Evolutionary conservation across 1,140 invertebrate species (phyloP), one percentile per base, ranked within the genome.

Genomic region (Leptopilina boulardi): DNA sequence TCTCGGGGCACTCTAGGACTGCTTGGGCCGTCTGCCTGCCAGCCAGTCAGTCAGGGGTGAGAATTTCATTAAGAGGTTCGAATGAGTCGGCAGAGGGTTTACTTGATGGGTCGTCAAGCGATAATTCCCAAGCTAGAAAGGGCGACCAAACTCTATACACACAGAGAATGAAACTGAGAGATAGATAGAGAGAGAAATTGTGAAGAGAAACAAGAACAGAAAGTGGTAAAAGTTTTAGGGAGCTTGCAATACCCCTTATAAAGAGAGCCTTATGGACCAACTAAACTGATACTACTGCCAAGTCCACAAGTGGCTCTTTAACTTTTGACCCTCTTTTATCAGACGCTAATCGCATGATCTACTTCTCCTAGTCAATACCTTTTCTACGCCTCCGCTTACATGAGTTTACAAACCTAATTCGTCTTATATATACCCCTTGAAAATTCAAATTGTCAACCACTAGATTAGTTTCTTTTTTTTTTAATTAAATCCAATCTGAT

Each of bases 21-120:
- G 80, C 80, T 82, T 80, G 87, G 78, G 85, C 84, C 81, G 88
- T 88, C 89, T 89, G 89, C 77, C 80, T 85, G 84, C 83, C 85
- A 88, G 86, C 84, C 85, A 90, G 87, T 89, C 89, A 89, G 89
- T 89, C 86, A 89, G 89, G 91, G 91, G 90, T 91, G 91, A 91
- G 90, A 91, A 92, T 92, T 92, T 91, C 91, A 92, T 91, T 92
- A 92, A 91, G 91, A 91, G 91, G 89, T 91, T 90, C 89, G 90
- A 92, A 91, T 90, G 90, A 90, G 87, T 91, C 87, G 87, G 83
- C 87, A 86, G 89, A 90, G 89, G 88, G 88, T 86, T 90, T 91
- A 89, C 85, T 91, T 90, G 91, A 91, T 91, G 89, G 89, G 87
- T 90, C 90, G 91, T 91, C 90, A 90, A 91, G 89, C 89, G 90